Percentiles rank a stretch among this genome's conserved stretches.
Conservation (phyloP, 2,113 vertebrate species). For the Ovis canadensis region DNA sequence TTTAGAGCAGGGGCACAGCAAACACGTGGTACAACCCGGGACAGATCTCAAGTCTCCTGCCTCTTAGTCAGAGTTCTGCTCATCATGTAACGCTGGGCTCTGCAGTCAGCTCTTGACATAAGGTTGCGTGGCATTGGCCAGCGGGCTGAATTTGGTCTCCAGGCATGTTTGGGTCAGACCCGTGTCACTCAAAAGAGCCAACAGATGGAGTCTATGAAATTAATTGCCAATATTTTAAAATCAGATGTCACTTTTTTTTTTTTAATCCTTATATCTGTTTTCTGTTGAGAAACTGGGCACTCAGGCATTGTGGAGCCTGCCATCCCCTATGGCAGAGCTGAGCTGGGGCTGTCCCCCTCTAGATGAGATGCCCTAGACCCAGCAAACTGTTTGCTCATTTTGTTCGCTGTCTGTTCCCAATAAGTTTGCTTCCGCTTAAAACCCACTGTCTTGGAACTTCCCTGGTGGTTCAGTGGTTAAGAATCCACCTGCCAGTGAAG, state of each 20-base stretch:
- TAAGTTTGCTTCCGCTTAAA: neutral
- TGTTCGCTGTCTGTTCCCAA: neutral
- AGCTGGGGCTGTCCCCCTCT: too few species aligned
- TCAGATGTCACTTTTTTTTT: neutral
- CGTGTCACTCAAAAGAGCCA: neutral
- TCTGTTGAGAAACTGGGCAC: neutral
- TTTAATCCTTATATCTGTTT: neutral
- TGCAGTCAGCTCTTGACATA: neutral
- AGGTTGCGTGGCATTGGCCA: neutral
- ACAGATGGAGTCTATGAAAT: neutral
- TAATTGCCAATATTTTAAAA: neutral
- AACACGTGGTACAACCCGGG: accelerated
- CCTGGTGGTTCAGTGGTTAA: neutral
- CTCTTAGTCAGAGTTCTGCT: neutral
- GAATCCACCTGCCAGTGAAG: neutral
- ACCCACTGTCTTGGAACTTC: neutral
- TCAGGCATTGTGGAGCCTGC: neutral
- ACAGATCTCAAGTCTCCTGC: neutral
- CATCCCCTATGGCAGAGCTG: accelerated
- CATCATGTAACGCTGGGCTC: too few species aligned
- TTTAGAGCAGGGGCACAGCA: neutral
- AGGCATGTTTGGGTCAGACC: neutral
- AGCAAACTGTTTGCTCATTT: accelerated
- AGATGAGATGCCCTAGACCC: too few species aligned
- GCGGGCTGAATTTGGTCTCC: neutral